phyloP scores from a whole-genome alignment of 2,888 invertebrate genomes.

The Gymnoscelis rufifasciata region DNA sequence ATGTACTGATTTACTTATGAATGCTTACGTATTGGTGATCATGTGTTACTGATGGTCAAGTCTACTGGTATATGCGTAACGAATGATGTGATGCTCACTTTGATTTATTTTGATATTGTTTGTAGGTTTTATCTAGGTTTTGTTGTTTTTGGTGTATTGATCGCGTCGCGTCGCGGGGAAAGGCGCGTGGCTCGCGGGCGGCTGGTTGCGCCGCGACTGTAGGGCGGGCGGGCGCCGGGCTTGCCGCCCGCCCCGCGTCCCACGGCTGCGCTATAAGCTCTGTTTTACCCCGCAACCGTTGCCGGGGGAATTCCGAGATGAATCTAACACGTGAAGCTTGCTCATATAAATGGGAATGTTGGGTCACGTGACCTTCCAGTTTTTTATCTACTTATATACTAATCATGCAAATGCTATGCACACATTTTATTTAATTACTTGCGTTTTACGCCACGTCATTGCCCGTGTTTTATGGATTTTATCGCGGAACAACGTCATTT shows the following conservation, averaged over 20 bases:
- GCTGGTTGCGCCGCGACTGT: conserved; percentile 74
- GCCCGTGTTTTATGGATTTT: too few relatives aligned
- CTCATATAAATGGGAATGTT: conserved; percentile 38
- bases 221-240: conserved; percentile 41
- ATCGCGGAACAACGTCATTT: too few relatives aligned
- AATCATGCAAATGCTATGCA: too few relatives aligned
- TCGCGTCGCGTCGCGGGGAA: conserved; percentile 49
- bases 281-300: conserved; percentile 54
- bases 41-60: conserved; percentile 59
- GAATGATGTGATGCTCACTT: conserved; percentile 36
- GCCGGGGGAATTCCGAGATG: conserved; percentile 44
- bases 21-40: too few relatives aligned
- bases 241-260: conserved; percentile 32
- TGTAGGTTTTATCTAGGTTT: conserved; percentile 35
- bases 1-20: conserved; percentile 54
- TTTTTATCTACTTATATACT: too few relatives aligned
- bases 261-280: conserved; percentile 59
- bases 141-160: conserved; percentile 48
- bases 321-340: conserved; percentile 47
- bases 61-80: conserved; percentile 36
- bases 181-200: conserved; percentile 61
- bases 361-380: conserved; percentile 1
- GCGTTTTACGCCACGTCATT: too few relatives aligned
- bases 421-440: too few relatives aligned
- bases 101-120: conserved; percentile 10